A percentile compares a stretch with the other conserved stretches of the same genome.
Conservation (phyloP, 2,797 vertebrate genomes). For the Arnoldichthys spilopterus region DNA sequence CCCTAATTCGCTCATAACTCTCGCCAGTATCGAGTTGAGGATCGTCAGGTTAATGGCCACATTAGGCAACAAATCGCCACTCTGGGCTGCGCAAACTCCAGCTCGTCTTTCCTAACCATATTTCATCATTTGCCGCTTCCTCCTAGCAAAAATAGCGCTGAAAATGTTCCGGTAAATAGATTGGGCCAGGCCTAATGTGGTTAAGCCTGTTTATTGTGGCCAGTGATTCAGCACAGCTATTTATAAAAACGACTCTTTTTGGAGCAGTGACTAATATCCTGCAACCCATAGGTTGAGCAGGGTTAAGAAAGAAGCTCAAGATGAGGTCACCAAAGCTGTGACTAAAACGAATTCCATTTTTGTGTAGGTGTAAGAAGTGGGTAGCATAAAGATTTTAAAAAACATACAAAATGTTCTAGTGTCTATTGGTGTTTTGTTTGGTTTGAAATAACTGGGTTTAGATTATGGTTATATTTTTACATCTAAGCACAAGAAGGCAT, state of each 20-base stretch:
- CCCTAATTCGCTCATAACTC: constrained; percentile 76
- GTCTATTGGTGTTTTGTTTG: no score
- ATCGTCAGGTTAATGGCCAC: constrained; percentile 81
- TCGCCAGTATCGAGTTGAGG: constrained; percentile 74
- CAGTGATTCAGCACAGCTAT: constrained; percentile 64
- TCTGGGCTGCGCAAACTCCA: constrained; percentile 66
- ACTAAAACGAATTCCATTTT: constrained; percentile 2
- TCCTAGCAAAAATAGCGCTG: constrained; percentile 66
- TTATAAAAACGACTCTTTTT: constrained; percentile 63
- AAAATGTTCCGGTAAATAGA: constrained; percentile 71
- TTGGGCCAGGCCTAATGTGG: constrained; percentile 69
- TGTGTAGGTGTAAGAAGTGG: not conserved
- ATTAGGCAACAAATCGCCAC: constrained; percentile 78
- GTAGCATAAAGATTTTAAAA: not conserved
- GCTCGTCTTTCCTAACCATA: constrained; percentile 66
- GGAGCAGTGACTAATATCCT: constrained; percentile 61
- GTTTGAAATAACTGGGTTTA: no score
- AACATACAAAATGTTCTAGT: no score
- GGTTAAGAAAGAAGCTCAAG: constrained; percentile 16
- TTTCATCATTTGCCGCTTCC: constrained; percentile 76
- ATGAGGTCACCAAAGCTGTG: constrained; percentile 12
- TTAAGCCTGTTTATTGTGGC: constrained; percentile 68
- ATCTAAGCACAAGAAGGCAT: no score
- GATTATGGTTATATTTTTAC: no score
- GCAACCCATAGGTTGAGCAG: constrained; percentile 21